A percentile compares a stretch with the other conserved stretches of the same genome.
Evolutionary conservation across 2,113 vertebrate species (phyloP).

Genomic region (Pao palembangensis): DNA sequence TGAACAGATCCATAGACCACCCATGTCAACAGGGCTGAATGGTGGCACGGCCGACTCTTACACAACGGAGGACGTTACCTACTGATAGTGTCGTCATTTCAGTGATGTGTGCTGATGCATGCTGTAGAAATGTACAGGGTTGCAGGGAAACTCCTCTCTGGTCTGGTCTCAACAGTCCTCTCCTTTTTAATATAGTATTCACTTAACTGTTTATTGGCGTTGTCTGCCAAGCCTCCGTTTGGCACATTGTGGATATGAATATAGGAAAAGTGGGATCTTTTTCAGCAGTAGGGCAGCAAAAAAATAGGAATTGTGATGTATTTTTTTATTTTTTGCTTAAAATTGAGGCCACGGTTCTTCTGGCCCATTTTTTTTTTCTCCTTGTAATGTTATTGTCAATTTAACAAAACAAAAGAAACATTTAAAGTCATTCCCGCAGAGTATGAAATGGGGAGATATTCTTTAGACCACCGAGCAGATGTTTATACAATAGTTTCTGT

Average conservation of each 20-base stretch:
- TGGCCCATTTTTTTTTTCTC: too few relatives aligned
- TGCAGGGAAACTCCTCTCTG: background rate
- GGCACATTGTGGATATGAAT: conserved; percentile 36
- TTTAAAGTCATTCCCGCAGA: too few relatives aligned
- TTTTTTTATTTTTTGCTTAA: too few relatives aligned
- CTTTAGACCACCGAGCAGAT: too few relatives aligned
- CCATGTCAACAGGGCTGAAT: conserved; percentile 36
- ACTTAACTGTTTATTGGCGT: conserved; percentile 47
- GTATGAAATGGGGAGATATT: too few relatives aligned
- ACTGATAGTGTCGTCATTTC: background rate
- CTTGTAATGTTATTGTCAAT: too few relatives aligned
- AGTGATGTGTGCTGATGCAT: background rate
- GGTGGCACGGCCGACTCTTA: background rate
- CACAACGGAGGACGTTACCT: background rate
- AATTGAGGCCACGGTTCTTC: too few relatives aligned
- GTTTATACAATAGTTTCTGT: too few relatives aligned
- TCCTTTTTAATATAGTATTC: conserved; percentile 3
- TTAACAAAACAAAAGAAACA: too few relatives aligned
- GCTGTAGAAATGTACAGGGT: background rate
- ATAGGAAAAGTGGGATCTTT: conserved; percentile 37
- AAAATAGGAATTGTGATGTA: too few relatives aligned
- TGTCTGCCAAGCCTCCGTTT: conserved; percentile 38
- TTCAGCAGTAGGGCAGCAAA: too few relatives aligned
- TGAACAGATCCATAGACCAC: conserved; percentile 42
- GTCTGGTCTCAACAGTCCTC: too few relatives aligned